These are phyloP conservation scores for Pseudopodoces humilis DNA, from an alignment of 2,113 vertebrate genomes.

Conservation along the genomic window DNA sequence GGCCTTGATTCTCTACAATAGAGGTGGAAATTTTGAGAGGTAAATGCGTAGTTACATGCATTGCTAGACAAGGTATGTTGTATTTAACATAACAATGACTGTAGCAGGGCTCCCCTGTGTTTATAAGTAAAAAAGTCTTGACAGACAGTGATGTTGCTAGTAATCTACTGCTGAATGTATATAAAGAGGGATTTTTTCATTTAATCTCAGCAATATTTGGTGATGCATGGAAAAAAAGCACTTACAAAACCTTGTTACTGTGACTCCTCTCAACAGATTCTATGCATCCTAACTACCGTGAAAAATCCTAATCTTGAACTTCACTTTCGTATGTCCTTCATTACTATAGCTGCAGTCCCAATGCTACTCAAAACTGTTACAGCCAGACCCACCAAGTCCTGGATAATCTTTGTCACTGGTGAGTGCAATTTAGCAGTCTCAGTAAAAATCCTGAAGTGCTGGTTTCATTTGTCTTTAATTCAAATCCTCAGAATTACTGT, in stretches of 20 bases:
- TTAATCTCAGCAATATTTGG: background rate
- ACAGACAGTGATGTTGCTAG: background rate
- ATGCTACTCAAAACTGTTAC: background rate
- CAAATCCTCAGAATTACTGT: background rate
- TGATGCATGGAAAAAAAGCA: background rate
- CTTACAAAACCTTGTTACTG: background rate
- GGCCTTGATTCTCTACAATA: background rate
- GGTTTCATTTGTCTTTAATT: background rate
- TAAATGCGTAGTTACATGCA: background rate
- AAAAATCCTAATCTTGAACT: background rate
- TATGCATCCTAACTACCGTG: background rate
- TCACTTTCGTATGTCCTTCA: background rate
- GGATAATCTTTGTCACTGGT: background rate
- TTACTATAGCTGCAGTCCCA: background rate
- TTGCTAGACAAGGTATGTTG: background rate
- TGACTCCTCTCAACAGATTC: background rate
- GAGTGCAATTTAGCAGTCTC: background rate
- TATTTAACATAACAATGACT: background rate
- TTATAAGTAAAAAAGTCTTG: background rate
- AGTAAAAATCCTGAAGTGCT: background rate
- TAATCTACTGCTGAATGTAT: background rate
- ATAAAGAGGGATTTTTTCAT: background rate
- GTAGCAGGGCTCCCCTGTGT: background rate
- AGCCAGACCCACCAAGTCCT: background rate
- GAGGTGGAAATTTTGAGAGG: background rate